Percentiles rank a stretch among this genome's conserved stretches.
Evolutionary conservation across 2,113 vertebrate species (phyloP).

Genomic region (Melanocharis versteri): DNA sequence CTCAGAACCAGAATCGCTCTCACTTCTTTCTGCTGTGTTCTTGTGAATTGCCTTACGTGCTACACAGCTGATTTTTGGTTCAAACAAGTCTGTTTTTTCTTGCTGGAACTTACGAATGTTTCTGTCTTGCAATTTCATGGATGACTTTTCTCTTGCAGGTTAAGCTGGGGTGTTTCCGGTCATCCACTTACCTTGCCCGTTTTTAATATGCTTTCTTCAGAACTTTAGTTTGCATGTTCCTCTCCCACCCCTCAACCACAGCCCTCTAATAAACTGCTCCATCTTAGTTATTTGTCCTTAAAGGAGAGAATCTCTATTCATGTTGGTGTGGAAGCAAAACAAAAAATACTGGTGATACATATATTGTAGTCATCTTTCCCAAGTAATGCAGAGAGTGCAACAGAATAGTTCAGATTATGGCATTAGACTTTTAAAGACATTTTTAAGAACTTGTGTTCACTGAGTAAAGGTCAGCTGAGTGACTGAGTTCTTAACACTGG

Average conservation of each 20-base stretch:
- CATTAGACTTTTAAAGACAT: not conserved
- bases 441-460: not conserved
- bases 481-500: fast-evolving
- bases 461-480: not conserved
- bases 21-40: not conserved
- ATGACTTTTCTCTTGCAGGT: not conserved
- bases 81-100: not conserved
- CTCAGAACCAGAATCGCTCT: not conserved
- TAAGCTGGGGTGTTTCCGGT: not conserved
- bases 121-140: not conserved
- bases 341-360: not conserved
- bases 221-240: not conserved
- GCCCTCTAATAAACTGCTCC: not conserved
- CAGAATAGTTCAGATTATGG: not conserved
- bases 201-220: not conserved
- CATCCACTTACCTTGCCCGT: not conserved
- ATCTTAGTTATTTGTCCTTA: not conserved
- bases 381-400: not conserved
- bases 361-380: not conserved
- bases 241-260: not conserved
- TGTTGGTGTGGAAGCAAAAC: not conserved
- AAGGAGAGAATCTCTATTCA: not conserved
- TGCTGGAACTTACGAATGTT: not conserved
- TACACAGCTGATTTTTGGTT: not conserved
- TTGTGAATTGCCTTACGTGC: not conserved